phyloP scores from a whole-genome alignment of 64 coral and sea anemone species.

The Acropora tenuis region DNA sequence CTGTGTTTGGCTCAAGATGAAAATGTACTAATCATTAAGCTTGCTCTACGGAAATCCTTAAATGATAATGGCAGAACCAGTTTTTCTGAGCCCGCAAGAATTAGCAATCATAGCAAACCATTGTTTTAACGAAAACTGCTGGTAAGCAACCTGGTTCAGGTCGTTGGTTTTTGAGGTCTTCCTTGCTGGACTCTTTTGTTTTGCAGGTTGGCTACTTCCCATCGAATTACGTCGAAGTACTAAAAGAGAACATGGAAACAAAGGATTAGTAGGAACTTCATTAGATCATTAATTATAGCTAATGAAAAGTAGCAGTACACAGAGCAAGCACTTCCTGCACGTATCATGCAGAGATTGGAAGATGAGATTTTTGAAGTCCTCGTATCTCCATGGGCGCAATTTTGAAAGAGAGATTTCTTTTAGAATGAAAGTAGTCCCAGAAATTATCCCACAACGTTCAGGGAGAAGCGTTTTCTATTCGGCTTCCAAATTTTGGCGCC shows the following conservation, averaged over 20 bases:
- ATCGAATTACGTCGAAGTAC: constrained; percentile 77
- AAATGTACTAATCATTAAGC: too few species aligned
- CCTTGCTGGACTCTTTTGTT: neutral
- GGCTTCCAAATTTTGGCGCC: neutral
- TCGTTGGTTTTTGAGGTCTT: neutral
- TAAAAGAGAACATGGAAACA: constrained; percentile 23
- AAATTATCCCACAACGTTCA: neutral
- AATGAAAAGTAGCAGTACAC: neutral
- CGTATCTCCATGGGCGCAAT: neutral
- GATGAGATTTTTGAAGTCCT: neutral
- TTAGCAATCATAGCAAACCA: too few species aligned
- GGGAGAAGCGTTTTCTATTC: neutral
- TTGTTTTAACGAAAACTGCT: too few species aligned
- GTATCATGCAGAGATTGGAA: neutral
- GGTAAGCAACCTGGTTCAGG: too few species aligned
- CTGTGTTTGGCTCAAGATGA: too few species aligned
- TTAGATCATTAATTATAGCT: neutral
- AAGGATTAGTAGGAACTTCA: neutral
- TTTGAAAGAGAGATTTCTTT: neutral
- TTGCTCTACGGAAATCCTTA: too few species aligned
- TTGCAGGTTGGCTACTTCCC: constrained; percentile 87
- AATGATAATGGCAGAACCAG: too few species aligned
- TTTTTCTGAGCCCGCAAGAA: too few species aligned
- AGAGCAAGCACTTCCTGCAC: neutral
- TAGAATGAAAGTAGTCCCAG: too few species aligned